Evolutionary conservation across 2,888 invertebrate genomes (phyloP), one percentile per base, ranked within the genome.

Genomic region (Napeogenes inachia): DNA sequence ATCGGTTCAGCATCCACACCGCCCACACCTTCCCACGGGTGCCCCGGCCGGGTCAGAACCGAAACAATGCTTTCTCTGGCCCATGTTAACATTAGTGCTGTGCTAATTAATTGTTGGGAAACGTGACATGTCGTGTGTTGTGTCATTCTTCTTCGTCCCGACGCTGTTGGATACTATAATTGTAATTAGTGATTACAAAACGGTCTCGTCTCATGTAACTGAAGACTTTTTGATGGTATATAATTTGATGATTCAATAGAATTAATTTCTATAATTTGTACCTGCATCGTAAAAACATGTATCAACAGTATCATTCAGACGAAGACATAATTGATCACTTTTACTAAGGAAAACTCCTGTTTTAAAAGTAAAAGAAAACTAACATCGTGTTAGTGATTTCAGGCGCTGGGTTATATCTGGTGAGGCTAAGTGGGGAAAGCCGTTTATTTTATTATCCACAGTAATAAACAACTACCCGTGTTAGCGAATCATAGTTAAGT

Each of bases 21-120:
- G 70, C 84, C 84, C 71, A 81, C 82, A 65, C 61, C 83, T 78
- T 84, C 84, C 83, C 82, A 85, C 82, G 69, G 67, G 70, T 70
- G 73, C 72, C 74, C 66, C 60, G 71, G 69, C 70, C 68, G 73
- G 73, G 69, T 71, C 73, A 71, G 68, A 72, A 62, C 70, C 68
- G 66, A 80, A 77, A 85, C 85, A 86, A 86, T 81, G 83, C 86
- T 87, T 87, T 87, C 86, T 83, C 86, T 79, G 74, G 73, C 69
- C 71, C 72, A 60, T 62, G 71, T 73, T 73, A 80, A 79, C 78
- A 76, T 79, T 78, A 78, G 73, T 70, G 78, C 75, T 86, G 73
- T 70, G 77, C 76, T 86, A 85, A 86, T 86, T 86, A 84, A 84
- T 81, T 76, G 76, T 71, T 77, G 60, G 6, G 56, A 45, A 45